Percentiles rank a stretch among this genome's conserved stretches.
These are phyloP conservation scores for Equus przewalskii DNA, from an alignment of 2,113 vertebrate genomes.

Conservation along the genomic window DNA sequence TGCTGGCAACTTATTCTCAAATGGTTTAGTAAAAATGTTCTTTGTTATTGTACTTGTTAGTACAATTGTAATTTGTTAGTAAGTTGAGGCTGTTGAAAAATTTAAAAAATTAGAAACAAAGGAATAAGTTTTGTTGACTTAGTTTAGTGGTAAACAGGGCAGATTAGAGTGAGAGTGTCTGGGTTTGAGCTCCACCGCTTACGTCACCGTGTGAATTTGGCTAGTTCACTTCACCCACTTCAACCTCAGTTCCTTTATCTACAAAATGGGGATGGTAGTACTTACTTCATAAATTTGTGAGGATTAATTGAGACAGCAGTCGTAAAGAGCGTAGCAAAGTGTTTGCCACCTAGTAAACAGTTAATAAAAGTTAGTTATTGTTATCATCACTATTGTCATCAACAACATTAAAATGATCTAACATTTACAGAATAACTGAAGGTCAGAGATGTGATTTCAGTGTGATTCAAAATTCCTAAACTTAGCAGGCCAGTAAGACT, in stretches of 20 bases:
- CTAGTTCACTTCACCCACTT: not conserved
- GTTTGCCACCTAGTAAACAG: not conserved
- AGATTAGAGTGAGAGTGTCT: not conserved
- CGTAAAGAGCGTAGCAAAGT: not conserved
- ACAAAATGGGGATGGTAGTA: not conserved
- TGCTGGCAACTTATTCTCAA: not conserved
- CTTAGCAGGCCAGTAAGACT: not conserved
- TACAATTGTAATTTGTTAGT: not conserved
- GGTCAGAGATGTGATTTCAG: not conserved
- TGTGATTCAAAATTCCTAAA: conserved; percentile 27
- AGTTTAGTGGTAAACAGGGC: not conserved
- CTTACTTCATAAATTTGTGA: not conserved
- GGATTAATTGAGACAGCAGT: not conserved
- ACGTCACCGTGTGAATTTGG: not conserved
- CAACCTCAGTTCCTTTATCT: not conserved
- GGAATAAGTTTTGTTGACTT: not conserved
- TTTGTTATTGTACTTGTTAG: not conserved
- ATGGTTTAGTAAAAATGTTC: not conserved
- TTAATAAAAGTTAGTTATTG: not conserved
- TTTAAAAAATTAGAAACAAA: conserved; percentile 34
- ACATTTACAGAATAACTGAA: not conserved
- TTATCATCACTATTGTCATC: not conserved
- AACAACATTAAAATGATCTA: not conserved
- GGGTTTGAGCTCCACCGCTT: not conserved
- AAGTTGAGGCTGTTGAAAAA: not conserved